phyloP scores from a whole-genome alignment of 1,140 invertebrate genomes.

The Monomorium pharaonis region DNA sequence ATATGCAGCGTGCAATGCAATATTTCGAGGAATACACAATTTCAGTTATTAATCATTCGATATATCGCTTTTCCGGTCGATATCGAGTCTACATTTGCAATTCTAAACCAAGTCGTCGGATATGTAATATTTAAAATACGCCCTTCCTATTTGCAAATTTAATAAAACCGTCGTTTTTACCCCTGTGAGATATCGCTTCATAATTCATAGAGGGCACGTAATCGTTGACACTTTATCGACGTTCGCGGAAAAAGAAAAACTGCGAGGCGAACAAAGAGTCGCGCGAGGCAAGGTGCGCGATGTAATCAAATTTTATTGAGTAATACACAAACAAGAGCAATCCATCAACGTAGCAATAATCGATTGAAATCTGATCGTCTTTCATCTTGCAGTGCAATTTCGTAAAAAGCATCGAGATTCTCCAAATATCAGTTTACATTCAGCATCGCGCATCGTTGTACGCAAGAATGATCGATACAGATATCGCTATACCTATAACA shows the following conservation, averaged over 20 bases:
- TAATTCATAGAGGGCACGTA: constrained; percentile 40
- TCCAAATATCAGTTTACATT: constrained; percentile 13
- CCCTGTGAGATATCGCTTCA: constrained; percentile 38
- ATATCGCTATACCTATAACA: background rate
- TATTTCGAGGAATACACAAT: constrained; percentile 35
- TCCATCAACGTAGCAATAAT: constrained; percentile 38
- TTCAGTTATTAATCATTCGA: constrained; percentile 46
- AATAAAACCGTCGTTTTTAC: constrained; percentile 31
- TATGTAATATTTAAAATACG: constrained; percentile 50
- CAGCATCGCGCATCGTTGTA: background rate
- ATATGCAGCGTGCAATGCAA: background rate
- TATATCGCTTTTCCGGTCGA: constrained; percentile 31
- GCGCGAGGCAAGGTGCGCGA: background rate
- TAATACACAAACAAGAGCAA: constrained; percentile 21
- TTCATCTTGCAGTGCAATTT: constrained; percentile 17
- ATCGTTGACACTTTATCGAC: constrained; percentile 52
- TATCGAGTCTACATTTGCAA: constrained; percentile 34
- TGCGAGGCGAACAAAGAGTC: constrained; percentile 18
- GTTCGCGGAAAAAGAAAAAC: constrained; percentile 39
- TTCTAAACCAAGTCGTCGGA: constrained; percentile 37
- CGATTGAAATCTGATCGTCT: constrained; percentile 36
- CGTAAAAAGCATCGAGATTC: constrained; percentile 27
- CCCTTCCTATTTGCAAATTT: constrained; percentile 33
- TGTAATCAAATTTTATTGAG: constrained; percentile 46
- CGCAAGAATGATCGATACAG: constrained; percentile 29